Conservation (phyloP, 2,888 invertebrate genomes). For the Anoplius nigerrimus region DNA sequence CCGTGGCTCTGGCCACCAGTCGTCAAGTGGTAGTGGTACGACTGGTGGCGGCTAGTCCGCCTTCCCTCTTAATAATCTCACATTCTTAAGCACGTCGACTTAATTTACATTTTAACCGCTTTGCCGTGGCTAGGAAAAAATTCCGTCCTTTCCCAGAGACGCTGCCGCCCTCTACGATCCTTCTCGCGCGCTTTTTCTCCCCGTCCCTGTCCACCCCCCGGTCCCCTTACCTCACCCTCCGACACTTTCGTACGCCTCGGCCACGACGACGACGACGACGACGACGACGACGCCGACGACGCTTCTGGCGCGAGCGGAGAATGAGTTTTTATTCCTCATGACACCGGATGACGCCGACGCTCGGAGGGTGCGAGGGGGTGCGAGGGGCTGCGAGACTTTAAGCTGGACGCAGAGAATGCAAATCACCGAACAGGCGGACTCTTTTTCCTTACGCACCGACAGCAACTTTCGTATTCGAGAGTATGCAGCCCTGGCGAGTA, state of each 20-base stretch:
- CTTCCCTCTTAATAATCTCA: conserved; percentile 61
- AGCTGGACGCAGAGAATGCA: conserved; percentile 37
- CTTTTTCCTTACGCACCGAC: neutral
- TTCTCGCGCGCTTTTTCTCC: conserved; percentile 9
- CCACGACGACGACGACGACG: neutral
- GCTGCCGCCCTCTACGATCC: conserved; percentile 14
- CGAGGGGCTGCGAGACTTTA: neutral
- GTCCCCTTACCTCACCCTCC: neutral
- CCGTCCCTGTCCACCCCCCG: conserved; percentile 4
- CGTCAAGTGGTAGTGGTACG: neutral
- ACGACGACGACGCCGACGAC: no score
- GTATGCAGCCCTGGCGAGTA: neutral
- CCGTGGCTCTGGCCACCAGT: neutral
- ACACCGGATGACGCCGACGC: conserved; percentile 42
- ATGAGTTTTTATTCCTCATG: conserved; percentile 52
- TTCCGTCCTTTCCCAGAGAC: conserved; percentile 43
- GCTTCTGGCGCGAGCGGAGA: conserved; percentile 35
- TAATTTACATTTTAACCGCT: conserved; percentile 68
- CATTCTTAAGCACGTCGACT: conserved; percentile 65
- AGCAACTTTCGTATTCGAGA: no score
- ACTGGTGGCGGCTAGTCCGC: conserved; percentile 30
- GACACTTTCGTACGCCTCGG: conserved; percentile 12
- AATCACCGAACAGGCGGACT: conserved; percentile 38
- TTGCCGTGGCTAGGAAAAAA: conserved; percentile 45
- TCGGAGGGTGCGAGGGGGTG: neutral